phyloP scores from a whole-genome alignment of 1,140 invertebrate species.

The Campoletis sonorensis region DNA sequence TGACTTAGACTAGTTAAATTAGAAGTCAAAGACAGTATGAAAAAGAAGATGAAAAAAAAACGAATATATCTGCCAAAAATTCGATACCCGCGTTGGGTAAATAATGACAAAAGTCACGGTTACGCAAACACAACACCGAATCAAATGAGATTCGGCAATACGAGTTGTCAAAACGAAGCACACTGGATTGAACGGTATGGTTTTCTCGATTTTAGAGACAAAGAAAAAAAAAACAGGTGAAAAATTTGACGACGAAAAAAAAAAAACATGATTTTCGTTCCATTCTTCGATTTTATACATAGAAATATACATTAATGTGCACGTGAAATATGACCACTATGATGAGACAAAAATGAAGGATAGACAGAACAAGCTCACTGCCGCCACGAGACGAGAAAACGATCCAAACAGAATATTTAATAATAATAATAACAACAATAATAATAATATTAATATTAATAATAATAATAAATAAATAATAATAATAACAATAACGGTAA shows the following conservation, averaged over 20 bases:
- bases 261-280: constrained; percentile 26
- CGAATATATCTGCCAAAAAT: neutral
- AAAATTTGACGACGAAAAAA: neutral
- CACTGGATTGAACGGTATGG: neutral
- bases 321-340: neutral
- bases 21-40: neutral
- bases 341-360: constrained; percentile 11
- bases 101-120: no score
- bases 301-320: constrained; percentile 13
- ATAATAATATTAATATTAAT: constrained; percentile 44
- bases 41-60: constrained; percentile 39
- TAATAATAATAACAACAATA: neutral
- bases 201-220: constrained; percentile 27
- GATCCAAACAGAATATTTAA: constrained; percentile 60
- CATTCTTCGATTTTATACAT: constrained; percentile 17
- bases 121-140: neutral
- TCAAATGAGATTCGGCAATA: neutral
- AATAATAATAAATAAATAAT: constrained; percentile 40
- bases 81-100: no score
- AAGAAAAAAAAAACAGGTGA: constrained; percentile 33
- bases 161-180: neutral
- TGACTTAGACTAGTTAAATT: constrained; percentile 30
- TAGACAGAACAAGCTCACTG: constrained; percentile 59
- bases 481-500: constrained; percentile 33
- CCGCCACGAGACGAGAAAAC: constrained; percentile 57